phyloP scores from a whole-genome alignment of 2,888 invertebrate genomes.

The Cheiracanthium punctorium region DNA sequence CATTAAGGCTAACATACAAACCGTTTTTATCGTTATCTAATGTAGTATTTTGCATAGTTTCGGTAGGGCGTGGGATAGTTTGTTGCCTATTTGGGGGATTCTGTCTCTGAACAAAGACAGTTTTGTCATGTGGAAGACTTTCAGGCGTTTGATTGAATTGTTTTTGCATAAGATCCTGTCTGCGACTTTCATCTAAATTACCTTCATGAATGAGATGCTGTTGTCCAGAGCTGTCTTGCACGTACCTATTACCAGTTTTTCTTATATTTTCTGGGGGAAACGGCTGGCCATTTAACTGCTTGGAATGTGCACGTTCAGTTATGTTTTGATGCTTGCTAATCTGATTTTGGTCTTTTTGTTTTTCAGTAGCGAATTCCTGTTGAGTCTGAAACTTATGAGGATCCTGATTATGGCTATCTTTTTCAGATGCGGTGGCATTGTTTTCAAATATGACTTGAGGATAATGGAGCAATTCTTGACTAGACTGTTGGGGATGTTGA shows the following conservation, averaged over 20 bases:
- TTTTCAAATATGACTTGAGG: neutral
- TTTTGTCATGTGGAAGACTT: conserved; percentile 16
- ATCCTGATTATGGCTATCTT: neutral
- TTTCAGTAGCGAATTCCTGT: conserved; percentile 22
- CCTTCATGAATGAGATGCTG: neutral
- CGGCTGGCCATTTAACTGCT: conserved; percentile 1
- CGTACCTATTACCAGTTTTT: neutral
- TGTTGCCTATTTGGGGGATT: conserved; percentile 8
- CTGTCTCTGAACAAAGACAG: neutral
- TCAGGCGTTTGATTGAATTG: neutral
- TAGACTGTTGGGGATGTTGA: conserved; percentile 45
- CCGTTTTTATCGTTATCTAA: conserved; percentile 38
- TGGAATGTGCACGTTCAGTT: neutral
- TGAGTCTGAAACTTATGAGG: conserved; percentile 8
- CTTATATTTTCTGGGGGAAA: neutral
- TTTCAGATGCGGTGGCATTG: neutral
- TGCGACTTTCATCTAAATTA: conserved; percentile 11
- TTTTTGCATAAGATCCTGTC: neutral
- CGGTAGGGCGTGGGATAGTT: neutral
- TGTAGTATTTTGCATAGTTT: neutral
- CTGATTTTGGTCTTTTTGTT: neutral
- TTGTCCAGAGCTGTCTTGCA: conserved; percentile 9
- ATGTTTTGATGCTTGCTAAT: neutral
- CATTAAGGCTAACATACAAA: conserved; percentile 36
- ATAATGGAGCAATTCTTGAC: conserved; percentile 22